These are phyloP conservation scores for Syngnathus acus DNA, from an alignment of 2,797 vertebrate species.

Conservation along the genomic window DNA sequence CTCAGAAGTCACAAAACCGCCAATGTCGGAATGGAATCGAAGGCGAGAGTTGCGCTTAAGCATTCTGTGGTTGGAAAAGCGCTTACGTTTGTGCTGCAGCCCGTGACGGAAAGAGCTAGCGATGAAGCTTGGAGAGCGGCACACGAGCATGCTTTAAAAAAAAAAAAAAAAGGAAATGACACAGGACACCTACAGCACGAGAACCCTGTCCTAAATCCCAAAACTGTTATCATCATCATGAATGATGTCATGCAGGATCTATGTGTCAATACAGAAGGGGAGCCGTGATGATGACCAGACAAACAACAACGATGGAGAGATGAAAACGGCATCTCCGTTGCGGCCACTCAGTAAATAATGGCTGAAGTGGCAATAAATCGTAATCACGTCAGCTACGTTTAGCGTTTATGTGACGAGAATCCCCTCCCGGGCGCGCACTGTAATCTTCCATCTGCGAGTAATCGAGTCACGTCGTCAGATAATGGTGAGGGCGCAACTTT, in stretches of 20 bases:
- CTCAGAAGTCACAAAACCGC: too few relatives aligned
- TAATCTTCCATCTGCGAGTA: neutral
- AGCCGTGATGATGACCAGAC: neutral
- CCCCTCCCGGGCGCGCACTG: too few relatives aligned
- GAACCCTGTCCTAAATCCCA: neutral
- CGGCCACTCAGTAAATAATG: too few relatives aligned
- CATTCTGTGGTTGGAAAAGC: conserved; percentile 67
- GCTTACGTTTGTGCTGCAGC: conserved; percentile 48
- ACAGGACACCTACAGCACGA: conserved; percentile 13
- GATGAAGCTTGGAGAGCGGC: conserved; percentile 7
- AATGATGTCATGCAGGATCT: neutral
- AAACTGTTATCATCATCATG: neutral
- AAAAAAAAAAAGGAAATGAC: conserved; percentile 16
- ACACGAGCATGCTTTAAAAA: conserved; percentile 9
- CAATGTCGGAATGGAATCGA: conserved; percentile 51
- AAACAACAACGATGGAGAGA: neutral
- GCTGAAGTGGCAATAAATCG: too few relatives aligned
- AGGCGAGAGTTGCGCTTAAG: conserved; percentile 50
- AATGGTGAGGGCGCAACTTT: too few relatives aligned
- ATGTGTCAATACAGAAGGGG: neutral
- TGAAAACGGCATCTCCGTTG: neutral
- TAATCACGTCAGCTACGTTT: too few relatives aligned
- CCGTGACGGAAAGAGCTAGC: too few relatives aligned
- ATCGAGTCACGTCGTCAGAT: neutral
- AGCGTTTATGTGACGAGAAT: too few relatives aligned